A percentile compares a stretch with the other conserved stretches of the same genome.
phyloP scores from a whole-genome alignment of 2,113 vertebrate genomes.

The Cheirogaleus medius region DNA sequence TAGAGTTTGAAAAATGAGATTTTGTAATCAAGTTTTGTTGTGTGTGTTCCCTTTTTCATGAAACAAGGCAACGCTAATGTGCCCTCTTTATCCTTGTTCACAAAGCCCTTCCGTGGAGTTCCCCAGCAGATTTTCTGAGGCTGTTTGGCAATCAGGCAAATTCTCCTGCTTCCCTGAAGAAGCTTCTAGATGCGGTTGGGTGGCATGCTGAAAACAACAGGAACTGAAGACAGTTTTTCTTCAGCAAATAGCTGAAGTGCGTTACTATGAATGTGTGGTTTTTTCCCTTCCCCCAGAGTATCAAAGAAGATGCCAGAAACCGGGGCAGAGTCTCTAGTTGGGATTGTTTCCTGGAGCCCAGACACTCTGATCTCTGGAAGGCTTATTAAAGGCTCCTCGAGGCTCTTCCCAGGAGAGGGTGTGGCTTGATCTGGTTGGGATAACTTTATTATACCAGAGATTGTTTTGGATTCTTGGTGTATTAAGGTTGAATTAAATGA shows the following conservation, averaged over 20 bases:
- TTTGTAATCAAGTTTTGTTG: slow-evolving; percentile 72
- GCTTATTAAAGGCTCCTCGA: neutral
- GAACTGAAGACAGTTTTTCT: slow-evolving; percentile 40
- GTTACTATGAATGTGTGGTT: neutral
- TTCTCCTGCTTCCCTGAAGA: slow-evolving; percentile 26
- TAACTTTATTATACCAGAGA: slow-evolving; percentile 46
- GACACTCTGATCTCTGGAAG: neutral
- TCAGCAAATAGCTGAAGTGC: slow-evolving; percentile 27
- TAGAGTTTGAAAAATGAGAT: slow-evolving; percentile 81
- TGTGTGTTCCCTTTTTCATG: slow-evolving; percentile 53
- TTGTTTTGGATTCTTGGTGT: slow-evolving; percentile 26
- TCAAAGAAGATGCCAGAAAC: slow-evolving; percentile 23
- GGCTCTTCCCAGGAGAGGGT: neutral
- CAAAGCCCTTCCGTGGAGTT: slow-evolving; percentile 31
- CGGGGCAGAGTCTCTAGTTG: neutral
- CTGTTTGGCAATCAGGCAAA: slow-evolving; percentile 56
- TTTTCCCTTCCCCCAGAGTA: neutral
- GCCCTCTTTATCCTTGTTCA: slow-evolving; percentile 65
- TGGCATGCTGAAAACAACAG: slow-evolving; percentile 28
- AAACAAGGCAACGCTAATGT: slow-evolving; percentile 64
- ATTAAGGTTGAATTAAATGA: slow-evolving; percentile 55
- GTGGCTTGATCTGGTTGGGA: neutral
- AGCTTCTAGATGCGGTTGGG: slow-evolving; percentile 49
- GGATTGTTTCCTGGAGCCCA: neutral
- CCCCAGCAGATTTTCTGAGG: slow-evolving; percentile 54